Conservation (phyloP, 23 tunicate genomes). For the Phallusia fumigata region DNA sequence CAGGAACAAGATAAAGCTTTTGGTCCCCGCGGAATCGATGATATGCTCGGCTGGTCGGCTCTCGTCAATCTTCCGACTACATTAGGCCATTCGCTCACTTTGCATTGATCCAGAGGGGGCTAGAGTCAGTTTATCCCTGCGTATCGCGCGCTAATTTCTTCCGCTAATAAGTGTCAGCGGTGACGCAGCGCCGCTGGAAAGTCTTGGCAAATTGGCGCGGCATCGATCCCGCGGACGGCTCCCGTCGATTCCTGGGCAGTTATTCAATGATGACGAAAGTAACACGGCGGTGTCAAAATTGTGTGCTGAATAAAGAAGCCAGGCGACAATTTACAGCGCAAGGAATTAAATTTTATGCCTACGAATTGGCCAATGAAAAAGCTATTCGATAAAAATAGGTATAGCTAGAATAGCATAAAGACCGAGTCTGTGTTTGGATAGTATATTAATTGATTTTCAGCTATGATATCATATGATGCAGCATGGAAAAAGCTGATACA, state of each 20-base stretch:
- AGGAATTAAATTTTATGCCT: no score
- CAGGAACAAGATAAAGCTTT: not conserved
- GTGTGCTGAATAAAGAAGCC: no score
- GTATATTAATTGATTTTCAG: no score
- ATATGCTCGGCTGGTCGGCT: slow-evolving; percentile 9
- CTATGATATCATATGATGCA: no score
- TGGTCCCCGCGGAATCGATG: slow-evolving; percentile 4
- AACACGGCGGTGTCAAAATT: not conserved
- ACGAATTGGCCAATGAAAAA: no score
- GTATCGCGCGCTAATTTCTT: slow-evolving; percentile 1
- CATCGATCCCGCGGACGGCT: not conserved
- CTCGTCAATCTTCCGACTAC: not conserved
- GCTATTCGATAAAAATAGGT: no score
- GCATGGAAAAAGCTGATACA: no score
- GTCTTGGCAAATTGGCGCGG: not conserved
- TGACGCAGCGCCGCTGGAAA: not conserved
- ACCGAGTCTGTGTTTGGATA: no score
- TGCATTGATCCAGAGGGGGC: not conserved
- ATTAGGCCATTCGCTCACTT: slow-evolving; percentile 9
- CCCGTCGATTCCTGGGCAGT: not conserved
- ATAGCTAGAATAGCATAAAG: no score
- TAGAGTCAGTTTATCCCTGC: not conserved
- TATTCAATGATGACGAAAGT: not conserved
- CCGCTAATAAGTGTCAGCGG: slow-evolving; percentile 9
- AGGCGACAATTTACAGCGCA: not conserved